Evolutionary conservation across 1,140 invertebrate species (phyloP).

Genomic region (Teleogryllus occipitalis): DNA sequence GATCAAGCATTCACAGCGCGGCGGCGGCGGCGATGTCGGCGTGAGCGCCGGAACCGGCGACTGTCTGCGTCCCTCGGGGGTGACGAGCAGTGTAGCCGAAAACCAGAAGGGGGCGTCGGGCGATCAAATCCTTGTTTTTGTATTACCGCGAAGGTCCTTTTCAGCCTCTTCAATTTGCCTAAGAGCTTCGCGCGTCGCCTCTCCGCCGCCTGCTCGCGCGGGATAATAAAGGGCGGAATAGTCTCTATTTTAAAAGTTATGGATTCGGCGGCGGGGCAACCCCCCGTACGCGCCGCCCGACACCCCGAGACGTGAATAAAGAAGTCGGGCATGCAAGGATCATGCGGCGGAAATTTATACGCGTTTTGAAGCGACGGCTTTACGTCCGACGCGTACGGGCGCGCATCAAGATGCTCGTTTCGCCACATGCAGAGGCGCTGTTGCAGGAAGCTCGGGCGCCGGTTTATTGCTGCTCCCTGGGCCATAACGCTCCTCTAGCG

Average conservation of each 20-base stretch:
- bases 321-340: not conserved
- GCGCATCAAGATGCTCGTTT: not conserved
- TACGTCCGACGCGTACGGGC: not conserved
- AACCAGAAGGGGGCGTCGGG: not conserved
- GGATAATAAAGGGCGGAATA: not conserved
- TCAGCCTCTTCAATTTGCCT: not conserved
- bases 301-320: not conserved
- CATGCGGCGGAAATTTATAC: not conserved
- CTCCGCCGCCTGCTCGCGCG: too few species aligned
- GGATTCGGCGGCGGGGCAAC: not conserved
- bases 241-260: slow-evolving; percentile 6
- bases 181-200: not conserved
- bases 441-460: not conserved
- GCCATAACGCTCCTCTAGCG: too few species aligned
- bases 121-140: not conserved
- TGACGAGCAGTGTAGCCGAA: too few species aligned
- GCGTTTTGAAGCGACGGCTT: not conserved
- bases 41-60: too few species aligned
- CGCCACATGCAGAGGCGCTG: not conserved
- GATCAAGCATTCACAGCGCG: too few species aligned
- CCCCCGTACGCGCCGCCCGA: not conserved
- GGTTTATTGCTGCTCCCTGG: not conserved
- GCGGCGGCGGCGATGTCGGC: too few species aligned
- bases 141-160: not conserved
- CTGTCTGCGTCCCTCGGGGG: too few species aligned